Conservation (phyloP, 2,888 invertebrate genomes). For the Baronia brevicornis region DNA sequence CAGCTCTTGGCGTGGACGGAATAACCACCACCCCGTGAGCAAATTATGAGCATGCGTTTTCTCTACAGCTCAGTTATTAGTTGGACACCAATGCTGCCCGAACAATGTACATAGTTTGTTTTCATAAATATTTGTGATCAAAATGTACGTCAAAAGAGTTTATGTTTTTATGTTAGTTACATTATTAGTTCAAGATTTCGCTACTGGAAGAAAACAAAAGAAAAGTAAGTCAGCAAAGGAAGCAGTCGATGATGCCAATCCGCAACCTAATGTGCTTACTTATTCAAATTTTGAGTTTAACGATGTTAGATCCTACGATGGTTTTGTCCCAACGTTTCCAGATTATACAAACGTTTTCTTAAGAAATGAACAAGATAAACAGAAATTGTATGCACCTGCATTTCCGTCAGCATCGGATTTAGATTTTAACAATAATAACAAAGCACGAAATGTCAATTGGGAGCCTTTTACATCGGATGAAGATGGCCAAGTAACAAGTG, state of each 20-base stretch:
- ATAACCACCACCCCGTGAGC: slow-evolving; percentile 29
- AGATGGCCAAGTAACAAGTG: slow-evolving; percentile 38
- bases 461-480: slow-evolving; percentile 31
- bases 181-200: slow-evolving; percentile 29
- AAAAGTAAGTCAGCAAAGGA: slow-evolving; percentile 42
- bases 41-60: slow-evolving; percentile 13
- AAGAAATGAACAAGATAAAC: too few species aligned
- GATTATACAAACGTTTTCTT: slow-evolving; percentile 57
- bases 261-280: slow-evolving; percentile 59
- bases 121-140: slow-evolving; percentile 36
- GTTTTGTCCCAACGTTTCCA: slow-evolving; percentile 60
- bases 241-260: slow-evolving; percentile 42
- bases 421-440: slow-evolving; percentile 37
- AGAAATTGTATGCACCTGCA: slow-evolving; percentile 54
- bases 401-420: slow-evolving; percentile 55
- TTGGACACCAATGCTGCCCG: slow-evolving; percentile 53
- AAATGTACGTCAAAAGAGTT: slow-evolving; percentile 48
- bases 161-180: slow-evolving; percentile 40
- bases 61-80: slow-evolving; percentile 42
- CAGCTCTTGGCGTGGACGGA: slow-evolving; percentile 26
- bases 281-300: slow-evolving; percentile 67
- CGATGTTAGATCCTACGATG: slow-evolving; percentile 58
- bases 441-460: slow-evolving; percentile 32
- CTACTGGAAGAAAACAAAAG: slow-evolving; percentile 44
- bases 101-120: slow-evolving; percentile 52